Conservation (phyloP, 2,797 vertebrate genomes). For the Emydoidea blandingii region DNA sequence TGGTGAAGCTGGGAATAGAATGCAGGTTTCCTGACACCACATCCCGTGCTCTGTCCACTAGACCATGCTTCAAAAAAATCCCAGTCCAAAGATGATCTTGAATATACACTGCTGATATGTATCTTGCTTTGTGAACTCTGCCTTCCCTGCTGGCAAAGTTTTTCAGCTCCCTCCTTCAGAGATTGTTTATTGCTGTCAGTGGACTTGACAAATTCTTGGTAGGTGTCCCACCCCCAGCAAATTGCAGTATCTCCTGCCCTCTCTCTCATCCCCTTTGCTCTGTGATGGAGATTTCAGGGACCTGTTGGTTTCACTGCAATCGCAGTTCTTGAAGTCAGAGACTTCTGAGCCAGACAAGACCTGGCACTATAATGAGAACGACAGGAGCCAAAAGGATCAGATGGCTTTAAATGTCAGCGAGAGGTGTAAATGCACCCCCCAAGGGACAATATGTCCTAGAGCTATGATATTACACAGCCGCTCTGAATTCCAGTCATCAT, state of each 20-base stretch:
- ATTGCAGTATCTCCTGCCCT: not conserved
- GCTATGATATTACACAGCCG: not conserved
- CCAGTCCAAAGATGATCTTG: fast-evolving
- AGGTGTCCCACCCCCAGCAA: not conserved
- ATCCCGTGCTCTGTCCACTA: fast-evolving
- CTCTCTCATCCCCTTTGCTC: not conserved
- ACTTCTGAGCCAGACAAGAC: slow-evolving; percentile 52
- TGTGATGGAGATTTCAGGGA: not conserved
- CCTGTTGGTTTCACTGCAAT: slow-evolving; percentile 11
- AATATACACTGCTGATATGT: fast-evolving
- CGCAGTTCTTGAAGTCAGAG: slow-evolving; percentile 38
- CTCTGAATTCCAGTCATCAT: not conserved
- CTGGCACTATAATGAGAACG: slow-evolving; percentile 50
- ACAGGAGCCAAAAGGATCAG: slow-evolving; percentile 71
- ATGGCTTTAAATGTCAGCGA: slow-evolving; percentile 74
- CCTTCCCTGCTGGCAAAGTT: not conserved
- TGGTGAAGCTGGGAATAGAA: not conserved
- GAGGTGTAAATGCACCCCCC: slow-evolving; percentile 58
- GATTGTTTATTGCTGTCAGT: not conserved
- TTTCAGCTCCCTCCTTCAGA: not conserved
- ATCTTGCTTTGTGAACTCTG: not conserved
- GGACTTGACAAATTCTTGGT: slow-evolving; percentile 33
- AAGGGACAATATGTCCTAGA: slow-evolving; percentile 44
- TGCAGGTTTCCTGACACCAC: not conserved
- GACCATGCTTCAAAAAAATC: fast-evolving